A percentile compares a stretch with the other conserved stretches of the same genome.
These are phyloP conservation scores for Drosophila saltans DNA, from an alignment of 1,140 invertebrate species.

Conservation along the genomic window DNA sequence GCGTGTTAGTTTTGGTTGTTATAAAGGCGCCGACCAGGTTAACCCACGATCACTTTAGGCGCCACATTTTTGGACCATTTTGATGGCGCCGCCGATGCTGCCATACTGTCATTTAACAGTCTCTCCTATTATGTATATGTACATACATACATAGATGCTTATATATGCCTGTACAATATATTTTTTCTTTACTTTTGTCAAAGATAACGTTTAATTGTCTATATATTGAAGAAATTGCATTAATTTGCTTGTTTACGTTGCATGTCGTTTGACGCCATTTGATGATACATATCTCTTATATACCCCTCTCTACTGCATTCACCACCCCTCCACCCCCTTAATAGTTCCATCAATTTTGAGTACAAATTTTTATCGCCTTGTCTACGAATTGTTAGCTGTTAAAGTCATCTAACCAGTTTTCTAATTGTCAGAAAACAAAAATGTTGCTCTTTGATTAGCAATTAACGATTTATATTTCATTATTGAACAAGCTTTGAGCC, in stretches of 20 bases:
- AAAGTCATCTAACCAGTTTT: constrained; percentile 65
- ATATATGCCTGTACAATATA: background rate
- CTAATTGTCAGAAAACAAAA: constrained; percentile 79
- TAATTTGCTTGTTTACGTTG: constrained; percentile 76
- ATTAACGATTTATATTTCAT: constrained; percentile 59
- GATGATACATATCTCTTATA: constrained; percentile 53
- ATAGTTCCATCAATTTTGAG: constrained; percentile 40
- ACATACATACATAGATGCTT: background rate
- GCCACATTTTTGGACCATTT: constrained; percentile 57
- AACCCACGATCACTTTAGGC: constrained; percentile 65
- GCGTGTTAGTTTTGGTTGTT: constrained; percentile 77
- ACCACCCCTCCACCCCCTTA: background rate
- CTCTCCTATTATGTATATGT: background rate
- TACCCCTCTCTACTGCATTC: constrained; percentile 5
- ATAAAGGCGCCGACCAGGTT: constrained; percentile 70
- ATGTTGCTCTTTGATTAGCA: constrained; percentile 75
- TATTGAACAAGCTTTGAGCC: constrained; percentile 59
- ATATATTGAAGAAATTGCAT: constrained; percentile 66
- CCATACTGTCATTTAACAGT: background rate
- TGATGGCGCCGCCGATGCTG: constrained; percentile 65
- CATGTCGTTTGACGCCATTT: constrained; percentile 48
- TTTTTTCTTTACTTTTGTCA: constrained; percentile 4
- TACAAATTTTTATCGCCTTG: constrained; percentile 72
- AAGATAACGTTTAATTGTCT: constrained; percentile 60
- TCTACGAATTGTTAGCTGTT: constrained; percentile 9